A percentile compares a stretch with the other conserved stretches of the same genome.
These are phyloP conservation scores for Darwinula stevensoni DNA, from an alignment of 2,888 invertebrate genomes.

Conservation along the genomic window DNA sequence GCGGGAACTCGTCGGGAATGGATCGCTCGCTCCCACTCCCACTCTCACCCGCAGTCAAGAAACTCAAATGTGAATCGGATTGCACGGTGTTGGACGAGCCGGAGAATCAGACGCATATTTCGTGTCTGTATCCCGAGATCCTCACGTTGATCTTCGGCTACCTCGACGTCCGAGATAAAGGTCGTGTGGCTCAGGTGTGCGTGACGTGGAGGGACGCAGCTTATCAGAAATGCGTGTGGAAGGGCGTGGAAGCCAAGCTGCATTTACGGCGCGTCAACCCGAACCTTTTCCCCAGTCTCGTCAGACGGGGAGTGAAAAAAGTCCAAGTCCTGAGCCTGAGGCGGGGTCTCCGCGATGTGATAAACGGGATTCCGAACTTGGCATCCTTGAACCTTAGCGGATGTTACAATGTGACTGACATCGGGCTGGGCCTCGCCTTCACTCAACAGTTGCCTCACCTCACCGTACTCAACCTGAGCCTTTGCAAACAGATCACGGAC, in stretches of 20 bases:
- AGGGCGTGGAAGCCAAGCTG: slow-evolving; percentile 65
- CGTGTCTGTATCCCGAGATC: slow-evolving; percentile 79
- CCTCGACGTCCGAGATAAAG: slow-evolving; percentile 59
- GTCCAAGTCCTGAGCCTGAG: slow-evolving; percentile 64
- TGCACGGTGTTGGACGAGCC: too few relatives aligned
- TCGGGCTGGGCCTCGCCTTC: slow-evolving; percentile 52
- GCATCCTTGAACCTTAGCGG: slow-evolving; percentile 68
- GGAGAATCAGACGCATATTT: too few relatives aligned
- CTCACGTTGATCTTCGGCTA: slow-evolving; percentile 70
- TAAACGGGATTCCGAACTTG: slow-evolving; percentile 51
- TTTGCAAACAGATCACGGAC: slow-evolving; percentile 89
- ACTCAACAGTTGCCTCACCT: slow-evolving; percentile 37
- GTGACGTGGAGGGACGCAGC: slow-evolving; percentile 66
- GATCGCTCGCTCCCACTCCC: too few relatives aligned
- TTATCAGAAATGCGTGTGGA: slow-evolving; percentile 74
- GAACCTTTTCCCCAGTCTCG: slow-evolving; percentile 53
- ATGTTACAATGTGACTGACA: slow-evolving; percentile 72
- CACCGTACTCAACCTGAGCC: slow-evolving; percentile 49
- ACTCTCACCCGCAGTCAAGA: too few relatives aligned
- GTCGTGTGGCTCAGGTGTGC: slow-evolving; percentile 56
- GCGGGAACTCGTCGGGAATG: too few relatives aligned
- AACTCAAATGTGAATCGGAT: too few relatives aligned
- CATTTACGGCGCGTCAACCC: slow-evolving; percentile 50
- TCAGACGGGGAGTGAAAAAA: slow-evolving; percentile 54
- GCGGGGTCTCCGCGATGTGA: slow-evolving; percentile 41